These are phyloP conservation scores for Lasiurus cinereus DNA, from an alignment of 2,113 vertebrate species.

Conservation along the genomic window DNA sequence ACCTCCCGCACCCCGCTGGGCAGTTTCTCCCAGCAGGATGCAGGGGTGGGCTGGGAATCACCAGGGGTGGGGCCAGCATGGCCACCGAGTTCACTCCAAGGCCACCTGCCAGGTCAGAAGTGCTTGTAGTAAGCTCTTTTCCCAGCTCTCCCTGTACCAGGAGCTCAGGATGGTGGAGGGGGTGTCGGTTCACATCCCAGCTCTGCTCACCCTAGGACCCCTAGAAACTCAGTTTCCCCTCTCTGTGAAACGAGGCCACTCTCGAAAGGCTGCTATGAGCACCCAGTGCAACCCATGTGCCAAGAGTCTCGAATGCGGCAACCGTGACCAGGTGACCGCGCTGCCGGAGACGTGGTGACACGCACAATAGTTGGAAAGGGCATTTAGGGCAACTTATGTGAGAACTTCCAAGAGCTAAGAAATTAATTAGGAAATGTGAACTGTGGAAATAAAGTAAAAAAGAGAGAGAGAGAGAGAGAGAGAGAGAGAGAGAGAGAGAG, in stretches of 20 bases:
- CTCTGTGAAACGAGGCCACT: not conserved
- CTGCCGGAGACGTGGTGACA: not conserved
- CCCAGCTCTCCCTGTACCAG: not conserved
- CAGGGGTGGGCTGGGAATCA: not conserved
- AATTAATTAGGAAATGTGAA: constrained; percentile 74
- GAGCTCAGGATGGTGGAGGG: not conserved
- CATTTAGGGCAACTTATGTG: constrained; percentile 55
- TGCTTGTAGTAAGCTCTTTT: not conserved
- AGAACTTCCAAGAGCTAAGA: constrained; percentile 68
- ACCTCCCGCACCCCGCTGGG: not conserved
- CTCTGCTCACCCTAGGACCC: not conserved
- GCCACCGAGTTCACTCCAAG: not conserved
- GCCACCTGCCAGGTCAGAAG: not conserved
- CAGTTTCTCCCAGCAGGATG: not conserved
- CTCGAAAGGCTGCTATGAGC: not conserved
- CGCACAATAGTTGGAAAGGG: not conserved
- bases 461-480: not conserved
- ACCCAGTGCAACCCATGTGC: no score
- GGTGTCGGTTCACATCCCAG: not conserved
- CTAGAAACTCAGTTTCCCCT: not conserved
- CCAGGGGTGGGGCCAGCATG: not conserved
- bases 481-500: not conserved
- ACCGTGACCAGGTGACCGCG: fast-evolving
- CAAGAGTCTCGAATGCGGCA: not conserved
- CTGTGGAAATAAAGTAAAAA: constrained; percentile 63